Evolutionary conservation across 2,797 vertebrate species (phyloP).

Genomic region (Oophaga sylvatica): DNA sequence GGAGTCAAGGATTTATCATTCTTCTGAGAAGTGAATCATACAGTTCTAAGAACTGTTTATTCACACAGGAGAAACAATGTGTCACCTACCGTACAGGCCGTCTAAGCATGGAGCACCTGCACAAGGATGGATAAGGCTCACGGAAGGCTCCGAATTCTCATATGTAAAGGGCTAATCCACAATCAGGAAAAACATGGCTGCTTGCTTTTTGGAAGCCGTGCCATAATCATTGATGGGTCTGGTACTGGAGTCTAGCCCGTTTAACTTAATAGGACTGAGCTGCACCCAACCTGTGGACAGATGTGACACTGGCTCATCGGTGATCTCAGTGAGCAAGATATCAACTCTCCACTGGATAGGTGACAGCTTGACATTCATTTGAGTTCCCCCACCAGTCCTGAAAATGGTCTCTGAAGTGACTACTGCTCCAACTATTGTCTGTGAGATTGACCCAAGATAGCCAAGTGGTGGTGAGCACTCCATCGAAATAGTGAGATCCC

Average conservation of each 20-base stretch:
- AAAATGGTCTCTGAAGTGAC: no score
- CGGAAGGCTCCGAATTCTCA: background rate
- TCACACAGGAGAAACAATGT: background rate
- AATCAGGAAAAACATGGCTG: background rate
- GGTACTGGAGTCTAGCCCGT: background rate
- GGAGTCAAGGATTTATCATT: conserved; percentile 11
- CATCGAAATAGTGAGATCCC: no score
- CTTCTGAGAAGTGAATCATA: conserved; percentile 1
- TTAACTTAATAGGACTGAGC: background rate
- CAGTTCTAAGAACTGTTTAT: background rate
- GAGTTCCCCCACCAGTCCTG: no score
- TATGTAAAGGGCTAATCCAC: background rate
- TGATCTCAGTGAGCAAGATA: no score
- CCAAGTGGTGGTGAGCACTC: no score
- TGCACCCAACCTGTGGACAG: background rate
- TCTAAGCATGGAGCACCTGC: background rate
- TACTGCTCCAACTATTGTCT: no score
- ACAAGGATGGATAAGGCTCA: background rate
- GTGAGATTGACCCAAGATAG: no score
- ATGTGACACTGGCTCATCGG: no score
- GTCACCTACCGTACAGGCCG: background rate
- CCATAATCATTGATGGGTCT: background rate
- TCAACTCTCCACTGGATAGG: no score
- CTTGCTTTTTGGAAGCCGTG: background rate
- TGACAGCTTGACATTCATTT: no score